Evolutionary conservation across 2,113 vertebrate genomes (phyloP).

Genomic region (Scopus umbretta): DNA sequence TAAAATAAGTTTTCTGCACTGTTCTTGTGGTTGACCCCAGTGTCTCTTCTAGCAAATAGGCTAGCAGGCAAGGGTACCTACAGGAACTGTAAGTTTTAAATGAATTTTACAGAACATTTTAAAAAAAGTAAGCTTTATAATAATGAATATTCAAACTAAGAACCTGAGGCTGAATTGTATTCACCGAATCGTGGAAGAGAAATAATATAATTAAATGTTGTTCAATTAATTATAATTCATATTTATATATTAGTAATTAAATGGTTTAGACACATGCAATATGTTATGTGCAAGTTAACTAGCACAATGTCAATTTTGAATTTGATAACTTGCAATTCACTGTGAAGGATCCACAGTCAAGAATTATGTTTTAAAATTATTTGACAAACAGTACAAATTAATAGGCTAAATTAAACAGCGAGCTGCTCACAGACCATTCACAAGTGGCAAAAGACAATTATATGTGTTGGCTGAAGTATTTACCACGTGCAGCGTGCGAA

Average conservation of each 20-base stretch:
- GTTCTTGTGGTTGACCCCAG: background rate
- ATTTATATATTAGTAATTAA: background rate
- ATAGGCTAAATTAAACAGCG: background rate
- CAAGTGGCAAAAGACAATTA: background rate
- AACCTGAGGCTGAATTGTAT: background rate
- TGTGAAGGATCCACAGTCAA: background rate
- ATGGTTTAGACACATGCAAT: background rate
- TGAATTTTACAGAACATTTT: background rate
- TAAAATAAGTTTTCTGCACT: background rate
- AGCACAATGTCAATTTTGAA: background rate
- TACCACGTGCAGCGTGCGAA: rapidly evolving
- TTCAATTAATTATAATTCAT: background rate
- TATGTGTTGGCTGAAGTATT: background rate
- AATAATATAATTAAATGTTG: background rate
- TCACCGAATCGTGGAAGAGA: background rate
- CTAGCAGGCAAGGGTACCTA: background rate
- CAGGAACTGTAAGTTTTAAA: background rate
- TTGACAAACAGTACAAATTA: background rate
- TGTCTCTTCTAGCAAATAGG: background rate
- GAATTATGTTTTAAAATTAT: background rate
- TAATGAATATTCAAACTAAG: background rate
- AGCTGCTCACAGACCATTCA: background rate
- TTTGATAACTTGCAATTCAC: background rate
- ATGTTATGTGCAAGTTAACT: background rate
- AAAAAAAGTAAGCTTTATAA: background rate